Evolutionary conservation across 2,113 vertebrate genomes (phyloP).

Genomic region (Mohoua ochrocephala): DNA sequence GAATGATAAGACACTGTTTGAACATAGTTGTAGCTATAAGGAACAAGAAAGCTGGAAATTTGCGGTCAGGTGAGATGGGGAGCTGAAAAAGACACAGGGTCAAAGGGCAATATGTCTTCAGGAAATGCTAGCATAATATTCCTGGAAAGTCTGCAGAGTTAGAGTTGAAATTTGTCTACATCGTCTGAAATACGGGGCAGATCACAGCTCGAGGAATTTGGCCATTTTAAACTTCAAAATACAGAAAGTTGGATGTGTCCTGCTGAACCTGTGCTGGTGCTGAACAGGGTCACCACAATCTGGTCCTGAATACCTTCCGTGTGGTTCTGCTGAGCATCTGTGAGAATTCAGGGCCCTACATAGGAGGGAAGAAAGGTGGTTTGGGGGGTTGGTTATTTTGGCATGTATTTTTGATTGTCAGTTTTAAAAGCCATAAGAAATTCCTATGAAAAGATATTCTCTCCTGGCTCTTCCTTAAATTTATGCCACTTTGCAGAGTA

Average conservation of each 20-base stretch:
- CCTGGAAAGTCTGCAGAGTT: not conserved
- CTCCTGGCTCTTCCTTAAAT: not conserved
- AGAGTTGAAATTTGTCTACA: not conserved
- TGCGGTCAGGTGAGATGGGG: not conserved
- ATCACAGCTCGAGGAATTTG: not conserved
- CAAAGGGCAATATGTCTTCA: not conserved
- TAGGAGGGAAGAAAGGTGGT: not conserved
- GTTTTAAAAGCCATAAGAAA: not conserved
- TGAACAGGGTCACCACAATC: not conserved
- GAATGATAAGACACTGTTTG: conserved; percentile 8
- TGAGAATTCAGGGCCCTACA: rapidly evolving
- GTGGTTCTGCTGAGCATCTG: not conserved
- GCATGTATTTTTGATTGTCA: not conserved
- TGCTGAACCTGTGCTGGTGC: not conserved
- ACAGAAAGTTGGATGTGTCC: not conserved
- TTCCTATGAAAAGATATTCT: not conserved
- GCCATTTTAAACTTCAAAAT: not conserved
- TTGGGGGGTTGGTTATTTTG: not conserved
- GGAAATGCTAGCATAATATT: not conserved
- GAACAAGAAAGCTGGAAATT: not conserved
- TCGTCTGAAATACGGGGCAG: not conserved
- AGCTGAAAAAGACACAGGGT: not conserved
- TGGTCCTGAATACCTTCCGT: not conserved
- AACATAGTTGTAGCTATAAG: not conserved
- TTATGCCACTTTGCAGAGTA: not conserved